A percentile compares a stretch with the other conserved stretches of the same genome.
Evolutionary conservation across 1,140 invertebrate species (phyloP).

Genomic region (Thrips palmi): DNA sequence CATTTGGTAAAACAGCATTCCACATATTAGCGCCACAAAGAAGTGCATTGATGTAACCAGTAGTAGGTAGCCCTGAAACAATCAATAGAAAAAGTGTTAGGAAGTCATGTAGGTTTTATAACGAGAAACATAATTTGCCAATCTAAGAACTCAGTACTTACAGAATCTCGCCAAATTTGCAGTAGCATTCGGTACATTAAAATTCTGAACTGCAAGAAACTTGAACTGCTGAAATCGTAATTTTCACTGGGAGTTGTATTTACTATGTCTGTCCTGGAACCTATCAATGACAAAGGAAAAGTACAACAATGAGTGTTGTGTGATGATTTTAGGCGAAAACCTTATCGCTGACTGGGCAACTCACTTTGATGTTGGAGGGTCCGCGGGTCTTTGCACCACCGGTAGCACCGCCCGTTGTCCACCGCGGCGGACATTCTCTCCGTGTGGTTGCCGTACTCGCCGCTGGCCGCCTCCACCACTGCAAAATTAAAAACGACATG

Average conservation of each 20-base stretch:
- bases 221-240: conserved; percentile 33
- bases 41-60: conserved; percentile 45
- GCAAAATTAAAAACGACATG: conserved; percentile 19
- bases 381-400: conserved; percentile 21
- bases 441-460: conserved; percentile 45
- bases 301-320: too few species aligned
- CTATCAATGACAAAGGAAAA: too few species aligned
- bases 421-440: conserved; percentile 41
- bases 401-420: conserved; percentile 35
- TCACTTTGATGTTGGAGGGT: conserved; percentile 5
- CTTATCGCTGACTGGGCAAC: too few species aligned
- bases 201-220: conserved; percentile 42
- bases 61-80: conserved; percentile 45
- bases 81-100: conserved; percentile 12
- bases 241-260: conserved; percentile 11
- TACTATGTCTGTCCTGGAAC: too few species aligned
- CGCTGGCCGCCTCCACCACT: conserved; percentile 61
- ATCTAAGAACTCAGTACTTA: conserved; percentile 20
- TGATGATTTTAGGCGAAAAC: too few species aligned
- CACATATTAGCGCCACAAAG: conserved; percentile 49
- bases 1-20: conserved; percentile 43
- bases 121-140: conserved; percentile 1
- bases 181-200: conserved; percentile 44
- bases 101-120: conserved; percentile 1
- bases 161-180: conserved; percentile 50